These are phyloP conservation scores for Phthorimaea operculella DNA, from an alignment of 1,140 invertebrate genomes.

Conservation along the genomic window DNA sequence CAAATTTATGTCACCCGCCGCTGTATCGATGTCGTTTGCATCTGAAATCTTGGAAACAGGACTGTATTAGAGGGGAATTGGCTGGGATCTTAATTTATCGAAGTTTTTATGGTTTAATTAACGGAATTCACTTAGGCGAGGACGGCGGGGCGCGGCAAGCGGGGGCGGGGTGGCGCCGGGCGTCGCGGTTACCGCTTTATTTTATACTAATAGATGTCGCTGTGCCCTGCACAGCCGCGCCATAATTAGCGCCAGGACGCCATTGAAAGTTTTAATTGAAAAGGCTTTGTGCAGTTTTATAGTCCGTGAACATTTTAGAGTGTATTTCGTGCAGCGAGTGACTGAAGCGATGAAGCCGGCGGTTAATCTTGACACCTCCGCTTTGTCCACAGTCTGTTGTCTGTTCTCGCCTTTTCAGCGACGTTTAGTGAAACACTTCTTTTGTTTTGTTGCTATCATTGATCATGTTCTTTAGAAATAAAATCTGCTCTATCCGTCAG, in stretches of 20 bases:
- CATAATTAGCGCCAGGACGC: constrained; percentile 54
- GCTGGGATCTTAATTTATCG: constrained; percentile 69
- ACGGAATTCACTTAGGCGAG: constrained; percentile 68
- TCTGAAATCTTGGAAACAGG: constrained; percentile 58
- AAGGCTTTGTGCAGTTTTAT: constrained; percentile 63
- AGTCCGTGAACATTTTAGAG: constrained; percentile 49
- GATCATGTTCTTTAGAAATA: too few species aligned
- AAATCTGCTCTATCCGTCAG: too few species aligned
- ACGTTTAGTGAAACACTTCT: too few species aligned
- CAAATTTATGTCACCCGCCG: constrained; percentile 33
- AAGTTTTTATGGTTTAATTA: constrained; percentile 72
- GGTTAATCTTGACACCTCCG: constrained; percentile 31
- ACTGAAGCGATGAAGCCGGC: background rate
- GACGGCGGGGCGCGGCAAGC: constrained; percentile 20
- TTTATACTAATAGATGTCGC: constrained; percentile 59
- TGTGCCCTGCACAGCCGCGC: constrained; percentile 18
- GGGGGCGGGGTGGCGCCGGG: constrained; percentile 32
- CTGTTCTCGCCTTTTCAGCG: too few species aligned
- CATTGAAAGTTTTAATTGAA: constrained; percentile 67
- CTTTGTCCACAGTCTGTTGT: constrained; percentile 4
- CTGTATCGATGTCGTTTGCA: constrained; percentile 45
- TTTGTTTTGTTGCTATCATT: too few species aligned
- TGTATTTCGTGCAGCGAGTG: constrained; percentile 14
- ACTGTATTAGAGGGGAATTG: constrained; percentile 65
- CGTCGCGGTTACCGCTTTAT: constrained; percentile 56